Base-by-base conservation (phyloP, 2,888 invertebrate genomes). In the Caenorhabditis panamensis region DNA sequence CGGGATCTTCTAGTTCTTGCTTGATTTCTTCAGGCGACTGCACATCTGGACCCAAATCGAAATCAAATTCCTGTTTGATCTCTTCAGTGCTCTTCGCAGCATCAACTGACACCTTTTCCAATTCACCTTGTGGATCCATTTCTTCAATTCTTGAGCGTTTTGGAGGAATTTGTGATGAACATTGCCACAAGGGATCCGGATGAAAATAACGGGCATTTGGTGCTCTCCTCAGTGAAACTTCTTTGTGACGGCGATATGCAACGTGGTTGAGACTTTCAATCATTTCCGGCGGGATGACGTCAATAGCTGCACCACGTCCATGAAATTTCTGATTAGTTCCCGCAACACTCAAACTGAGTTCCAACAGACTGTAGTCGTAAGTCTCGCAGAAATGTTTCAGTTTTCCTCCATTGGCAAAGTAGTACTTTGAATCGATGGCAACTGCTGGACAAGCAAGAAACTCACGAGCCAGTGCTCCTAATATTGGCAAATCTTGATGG, bases 371-470 rank as follows among this genome's bases (percentile, higher is more conserved):
- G 16, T 49, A 24, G 11, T 37, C 26, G 16, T 73, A 51, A 0
- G 26, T 28, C 1, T 41, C 11, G 26, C 53, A 53, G 6, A 79
- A 2, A n/a, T 79, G 58, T 2, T 36, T 22, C 16, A 73, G 53
- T 26, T 68, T 73, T 64, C 79, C 79, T n/a, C 36, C 18, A 6
- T 44, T n/a, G 4, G 26, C 28, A 36, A 79, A 79, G 6, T 37
- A 69, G 31, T 24, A 44, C 8, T 44, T 41, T 1, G 68, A 36
- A 31, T 68, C 64, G 13, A 79, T 51, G 1, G 64, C 13, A 3
- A 73, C 68, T 4, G 79, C 79, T 11, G 79, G 79, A 24, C 63
- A 49, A 0, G 79, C 73, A 13, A 79, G 28, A 41, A 54, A 62
- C 24, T 79, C 79, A 1, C 68, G 24, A 11, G 79, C 51, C n/a